These are phyloP conservation scores for Cyphomyrus discorhynchus DNA, from an alignment of 2,113 vertebrate species.

Conservation along the genomic window DNA sequence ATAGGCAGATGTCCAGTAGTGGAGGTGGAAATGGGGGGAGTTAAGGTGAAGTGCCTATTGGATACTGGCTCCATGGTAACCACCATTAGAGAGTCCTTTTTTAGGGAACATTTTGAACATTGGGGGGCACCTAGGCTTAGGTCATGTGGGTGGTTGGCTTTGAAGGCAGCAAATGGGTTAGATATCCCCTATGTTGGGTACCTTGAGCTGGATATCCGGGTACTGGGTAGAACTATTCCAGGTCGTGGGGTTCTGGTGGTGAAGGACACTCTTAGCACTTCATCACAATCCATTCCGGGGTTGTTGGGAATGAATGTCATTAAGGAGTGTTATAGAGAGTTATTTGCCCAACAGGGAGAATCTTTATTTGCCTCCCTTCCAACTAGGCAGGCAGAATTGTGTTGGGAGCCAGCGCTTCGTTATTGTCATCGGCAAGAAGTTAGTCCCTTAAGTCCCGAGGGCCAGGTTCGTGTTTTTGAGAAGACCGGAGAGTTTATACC, in stretches of 20 bases:
- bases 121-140: not conserved
- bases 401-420: not conserved
- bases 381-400: not conserved
- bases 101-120: not conserved
- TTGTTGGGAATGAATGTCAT: not conserved
- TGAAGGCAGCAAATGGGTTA: not conserved
- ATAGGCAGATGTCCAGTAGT: not conserved
- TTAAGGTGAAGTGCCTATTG: not conserved
- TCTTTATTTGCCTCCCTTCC: not conserved
- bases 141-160: not conserved
- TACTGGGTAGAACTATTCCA: not conserved
- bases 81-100: not conserved
- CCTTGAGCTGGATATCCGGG: not conserved
- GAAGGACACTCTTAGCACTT: not conserved
- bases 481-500: not conserved
- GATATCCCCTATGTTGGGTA: not conserved
- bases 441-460: not conserved
- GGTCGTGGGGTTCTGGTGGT: not conserved
- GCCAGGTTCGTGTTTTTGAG: too few species aligned
- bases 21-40: not conserved
- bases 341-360: not conserved
- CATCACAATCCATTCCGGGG: not conserved
- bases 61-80: not conserved
- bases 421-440: not conserved
- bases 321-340: not conserved